phyloP scores from a whole-genome alignment of 2,113 vertebrate genomes.

The Pseudois nayaur region DNA sequence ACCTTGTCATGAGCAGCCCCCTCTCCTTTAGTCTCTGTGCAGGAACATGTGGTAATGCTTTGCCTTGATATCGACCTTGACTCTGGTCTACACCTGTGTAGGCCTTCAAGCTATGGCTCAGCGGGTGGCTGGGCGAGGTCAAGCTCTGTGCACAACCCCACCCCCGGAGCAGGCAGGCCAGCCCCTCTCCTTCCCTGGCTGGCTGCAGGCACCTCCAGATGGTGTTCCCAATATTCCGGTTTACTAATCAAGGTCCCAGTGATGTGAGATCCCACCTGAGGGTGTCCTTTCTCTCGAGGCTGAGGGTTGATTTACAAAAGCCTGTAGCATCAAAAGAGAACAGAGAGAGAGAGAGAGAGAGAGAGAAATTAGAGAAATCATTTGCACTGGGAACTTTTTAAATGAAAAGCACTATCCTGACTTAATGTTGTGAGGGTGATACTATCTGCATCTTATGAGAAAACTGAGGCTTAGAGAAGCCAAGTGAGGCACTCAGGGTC shows the following conservation, averaged over 20 bases:
- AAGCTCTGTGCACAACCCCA: neutral
- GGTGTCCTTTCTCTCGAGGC: neutral
- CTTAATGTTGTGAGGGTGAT: neutral
- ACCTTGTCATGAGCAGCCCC: neutral
- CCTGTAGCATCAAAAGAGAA: neutral
- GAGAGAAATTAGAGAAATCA: neutral
- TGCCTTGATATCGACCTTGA: conserved; percentile 48
- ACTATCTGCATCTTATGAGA: neutral
- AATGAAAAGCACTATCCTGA: neutral
- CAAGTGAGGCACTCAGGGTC: neutral
- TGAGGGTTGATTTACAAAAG: neutral
- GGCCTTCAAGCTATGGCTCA: neutral
- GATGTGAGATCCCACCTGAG: neutral
- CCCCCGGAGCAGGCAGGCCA: accelerated
- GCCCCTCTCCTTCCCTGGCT: neutral
- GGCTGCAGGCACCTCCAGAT: neutral
- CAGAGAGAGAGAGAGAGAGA: neutral
- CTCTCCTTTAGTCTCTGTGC: conserved; percentile 42
- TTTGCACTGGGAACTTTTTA: neutral
- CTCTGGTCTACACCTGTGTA: conserved; percentile 68
- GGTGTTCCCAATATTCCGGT: neutral
- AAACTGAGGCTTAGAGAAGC: neutral
- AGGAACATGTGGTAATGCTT: conserved; percentile 78
- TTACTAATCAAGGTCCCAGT: neutral
- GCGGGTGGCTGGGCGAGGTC: neutral